A percentile compares a stretch with the other conserved stretches of the same genome.
phyloP scores from a whole-genome alignment of 2,888 invertebrate genomes.

The Heliconius cydno region DNA sequence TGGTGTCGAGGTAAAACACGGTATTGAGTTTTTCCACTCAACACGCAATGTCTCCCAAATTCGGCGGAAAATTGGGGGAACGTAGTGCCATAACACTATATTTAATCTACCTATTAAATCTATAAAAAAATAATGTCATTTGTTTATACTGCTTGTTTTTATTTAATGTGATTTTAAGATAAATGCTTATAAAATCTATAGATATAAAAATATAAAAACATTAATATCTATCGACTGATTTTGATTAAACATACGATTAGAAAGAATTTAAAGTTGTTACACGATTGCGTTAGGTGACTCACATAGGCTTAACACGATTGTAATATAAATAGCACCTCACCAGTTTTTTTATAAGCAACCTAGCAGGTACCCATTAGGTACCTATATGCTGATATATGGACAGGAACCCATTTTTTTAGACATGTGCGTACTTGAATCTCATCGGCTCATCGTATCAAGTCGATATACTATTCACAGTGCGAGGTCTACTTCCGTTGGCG shows the following conservation, averaged over 20 bases:
- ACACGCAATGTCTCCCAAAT: no score
- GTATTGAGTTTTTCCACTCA: no score
- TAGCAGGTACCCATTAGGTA: constrained; percentile 27
- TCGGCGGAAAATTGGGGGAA: no score
- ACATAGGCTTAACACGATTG: constrained; percentile 7
- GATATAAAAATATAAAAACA: no score
- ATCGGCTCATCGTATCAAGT: constrained; percentile 53
- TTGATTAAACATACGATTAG: background rate
- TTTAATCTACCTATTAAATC: no score
- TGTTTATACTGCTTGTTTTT: background rate
- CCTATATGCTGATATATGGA: constrained; percentile 32
- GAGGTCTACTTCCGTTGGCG: constrained; percentile 69
- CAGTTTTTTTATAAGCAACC: constrained; percentile 26
- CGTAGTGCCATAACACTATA: no score
- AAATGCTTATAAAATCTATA: background rate
- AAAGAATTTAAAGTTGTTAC: constrained; percentile 1
- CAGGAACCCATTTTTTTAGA: constrained; percentile 51
- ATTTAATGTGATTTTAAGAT: background rate
- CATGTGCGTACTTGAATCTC: constrained; percentile 47
- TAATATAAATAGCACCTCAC: constrained; percentile 9
- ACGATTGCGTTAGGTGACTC: background rate
- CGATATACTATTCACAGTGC: constrained; percentile 69
- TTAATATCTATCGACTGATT: background rate
- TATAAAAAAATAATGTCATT: no score
- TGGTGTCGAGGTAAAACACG: no score